Evolutionary conservation across 1,140 invertebrate genomes (phyloP).

Genomic region (Leptinotarsa defecta): DNA sequence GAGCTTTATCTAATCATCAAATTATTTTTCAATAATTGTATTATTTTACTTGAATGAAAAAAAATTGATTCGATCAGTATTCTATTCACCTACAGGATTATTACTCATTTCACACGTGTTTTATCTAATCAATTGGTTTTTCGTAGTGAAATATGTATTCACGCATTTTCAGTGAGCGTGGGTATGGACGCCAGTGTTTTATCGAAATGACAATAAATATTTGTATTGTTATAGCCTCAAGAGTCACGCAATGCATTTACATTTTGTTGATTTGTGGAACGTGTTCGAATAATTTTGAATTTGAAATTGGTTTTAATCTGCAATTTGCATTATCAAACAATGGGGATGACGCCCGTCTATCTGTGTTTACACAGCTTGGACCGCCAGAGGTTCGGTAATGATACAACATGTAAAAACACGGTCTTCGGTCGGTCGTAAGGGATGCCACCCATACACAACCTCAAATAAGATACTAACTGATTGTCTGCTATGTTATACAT

Average conservation of each 20-base stretch:
- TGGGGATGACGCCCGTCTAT: slow-evolving; percentile 43
- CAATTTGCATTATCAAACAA: slow-evolving; percentile 56
- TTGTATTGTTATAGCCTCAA: slow-evolving; percentile 34
- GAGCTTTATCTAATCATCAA: too few relatives aligned
- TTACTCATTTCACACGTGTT: too few relatives aligned
- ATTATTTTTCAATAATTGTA: too few relatives aligned
- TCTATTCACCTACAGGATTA: too few relatives aligned
- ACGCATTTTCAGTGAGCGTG: too few relatives aligned
- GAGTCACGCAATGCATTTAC: slow-evolving; percentile 39
- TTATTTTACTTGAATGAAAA: too few relatives aligned
- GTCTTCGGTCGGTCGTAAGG: slow-evolving; percentile 19
- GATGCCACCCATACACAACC: background rate
- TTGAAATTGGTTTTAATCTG: slow-evolving; percentile 55
- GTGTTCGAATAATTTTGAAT: slow-evolving; percentile 50
- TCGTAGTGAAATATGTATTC: too few relatives aligned
- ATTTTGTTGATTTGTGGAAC: slow-evolving; percentile 39
- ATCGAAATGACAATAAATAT: slow-evolving; percentile 36
- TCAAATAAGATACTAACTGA: slow-evolving; percentile 12
- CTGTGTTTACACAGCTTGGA: slow-evolving; percentile 31
- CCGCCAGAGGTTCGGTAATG: slow-evolving; percentile 30
- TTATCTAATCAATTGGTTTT: too few relatives aligned
- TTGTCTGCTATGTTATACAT: slow-evolving; percentile 18
- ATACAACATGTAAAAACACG: slow-evolving; percentile 32
- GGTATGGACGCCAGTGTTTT: background rate
- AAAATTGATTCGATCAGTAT: too few relatives aligned